phyloP scores from a whole-genome alignment of 2,797 vertebrate species.

The Acipenser transmontanus region DNA sequence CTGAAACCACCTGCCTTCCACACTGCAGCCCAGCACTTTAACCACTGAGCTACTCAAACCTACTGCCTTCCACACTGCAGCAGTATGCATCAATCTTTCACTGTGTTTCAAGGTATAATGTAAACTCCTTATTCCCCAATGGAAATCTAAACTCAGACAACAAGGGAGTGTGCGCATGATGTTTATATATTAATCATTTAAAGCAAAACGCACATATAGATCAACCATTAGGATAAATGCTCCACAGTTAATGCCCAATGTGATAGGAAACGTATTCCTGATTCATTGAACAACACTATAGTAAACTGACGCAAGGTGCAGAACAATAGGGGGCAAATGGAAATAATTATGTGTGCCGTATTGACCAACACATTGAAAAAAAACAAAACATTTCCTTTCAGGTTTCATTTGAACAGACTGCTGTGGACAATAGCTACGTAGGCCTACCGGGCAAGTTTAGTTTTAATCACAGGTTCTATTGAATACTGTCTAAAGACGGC shows the following conservation, averaged over 20 bases:
- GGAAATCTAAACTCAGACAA: too few species aligned
- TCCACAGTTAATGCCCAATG: background rate
- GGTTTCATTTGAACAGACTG: background rate
- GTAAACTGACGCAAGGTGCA: background rate
- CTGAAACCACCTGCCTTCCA: too few species aligned
- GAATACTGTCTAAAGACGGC: conserved; percentile 2
- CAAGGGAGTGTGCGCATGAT: too few species aligned
- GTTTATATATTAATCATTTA: background rate
- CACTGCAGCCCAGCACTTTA: too few species aligned
- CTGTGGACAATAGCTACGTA: background rate
- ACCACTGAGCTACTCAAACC: too few species aligned
- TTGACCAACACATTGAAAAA: too few species aligned
- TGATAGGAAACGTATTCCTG: background rate
- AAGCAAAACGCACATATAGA: background rate
- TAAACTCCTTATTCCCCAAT: too few species aligned
- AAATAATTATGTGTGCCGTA: background rate
- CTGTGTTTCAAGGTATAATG: too few species aligned
- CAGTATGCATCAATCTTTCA: too few species aligned
- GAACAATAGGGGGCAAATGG: background rate
- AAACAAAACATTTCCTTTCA: background rate
- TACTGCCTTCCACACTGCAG: too few species aligned
- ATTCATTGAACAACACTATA: background rate
- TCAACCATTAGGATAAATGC: background rate
- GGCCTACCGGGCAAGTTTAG: background rate
- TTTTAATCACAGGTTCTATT: conserved; percentile 4